These are phyloP conservation scores for Meghimatium bilineatum DNA, from an alignment of 2,888 invertebrate species.

Conservation along the genomic window DNA sequence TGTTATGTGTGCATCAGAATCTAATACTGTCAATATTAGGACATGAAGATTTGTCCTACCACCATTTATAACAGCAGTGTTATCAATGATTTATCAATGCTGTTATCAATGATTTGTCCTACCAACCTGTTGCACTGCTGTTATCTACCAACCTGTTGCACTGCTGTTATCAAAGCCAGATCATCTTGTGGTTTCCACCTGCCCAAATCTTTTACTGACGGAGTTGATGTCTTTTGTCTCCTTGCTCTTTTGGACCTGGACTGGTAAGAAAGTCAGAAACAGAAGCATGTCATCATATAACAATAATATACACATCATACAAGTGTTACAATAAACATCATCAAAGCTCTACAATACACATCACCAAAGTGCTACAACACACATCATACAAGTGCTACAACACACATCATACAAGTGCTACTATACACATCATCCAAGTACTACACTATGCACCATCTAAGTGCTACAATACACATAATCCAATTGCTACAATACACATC, in stretches of 20 bases:
- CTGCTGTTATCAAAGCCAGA: conserved; percentile 92
- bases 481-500: not conserved
- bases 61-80: no score
- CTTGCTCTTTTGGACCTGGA: conserved; percentile 41
- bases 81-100: no score
- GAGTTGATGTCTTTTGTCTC: conserved; percentile 39
- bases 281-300: not conserved
- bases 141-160: conserved; percentile 86
- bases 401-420: not conserved
- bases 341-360: not conserved
- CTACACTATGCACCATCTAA: no score
- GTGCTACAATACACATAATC: not conserved
- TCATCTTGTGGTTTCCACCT: conserved; percentile 99
- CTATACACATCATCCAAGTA: not conserved
- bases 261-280: conserved; percentile 13
- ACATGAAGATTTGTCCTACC: no score
- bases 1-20: no score
- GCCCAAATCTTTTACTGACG: conserved; percentile 80
- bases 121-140: no score
- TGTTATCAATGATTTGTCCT: no score
- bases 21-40: no score
- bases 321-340: not conserved
- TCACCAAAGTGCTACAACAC: not conserved
- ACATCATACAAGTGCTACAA: not conserved
- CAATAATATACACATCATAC: not conserved